phyloP scores from a whole-genome alignment of 2,113 vertebrate genomes.

The Pelecanoides urinatrix region DNA sequence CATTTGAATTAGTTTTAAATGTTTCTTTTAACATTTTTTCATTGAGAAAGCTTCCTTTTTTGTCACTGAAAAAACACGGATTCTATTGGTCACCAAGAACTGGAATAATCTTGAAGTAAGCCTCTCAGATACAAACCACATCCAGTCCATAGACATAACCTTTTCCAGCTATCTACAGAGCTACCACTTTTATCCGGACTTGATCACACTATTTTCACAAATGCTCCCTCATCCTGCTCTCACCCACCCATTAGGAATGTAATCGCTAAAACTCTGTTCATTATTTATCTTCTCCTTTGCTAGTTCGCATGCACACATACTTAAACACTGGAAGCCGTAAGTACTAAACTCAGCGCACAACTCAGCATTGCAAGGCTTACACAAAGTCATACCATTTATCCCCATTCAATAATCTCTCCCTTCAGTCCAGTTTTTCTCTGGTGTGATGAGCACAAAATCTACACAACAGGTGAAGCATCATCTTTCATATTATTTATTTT shows the following conservation, averaged over 20 bases:
- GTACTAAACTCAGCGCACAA: not conserved
- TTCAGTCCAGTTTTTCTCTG: not conserved
- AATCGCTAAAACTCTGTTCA: not conserved
- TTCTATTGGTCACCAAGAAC: not conserved
- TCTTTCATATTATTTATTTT: not conserved
- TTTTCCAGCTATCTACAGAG: not conserved
- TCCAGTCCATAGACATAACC: not conserved
- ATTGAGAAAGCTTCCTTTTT: not conserved
- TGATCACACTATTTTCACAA: not conserved
- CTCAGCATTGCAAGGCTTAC: not conserved
- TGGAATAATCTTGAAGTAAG: not conserved
- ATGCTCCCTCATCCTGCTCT: not conserved
- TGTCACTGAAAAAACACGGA: not conserved
- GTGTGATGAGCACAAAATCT: not conserved
- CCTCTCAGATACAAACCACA: not conserved
- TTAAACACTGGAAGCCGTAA: not conserved
- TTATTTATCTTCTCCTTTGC: not conserved
- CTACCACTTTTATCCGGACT: not conserved
- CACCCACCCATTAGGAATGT: not conserved
- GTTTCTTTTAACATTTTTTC: not conserved
- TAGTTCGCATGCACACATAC: not conserved
- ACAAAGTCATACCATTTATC: not conserved
- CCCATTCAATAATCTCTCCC: not conserved
- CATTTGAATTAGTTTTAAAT: not conserved
- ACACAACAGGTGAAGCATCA: not conserved